Conservation (phyloP, 2,797 vertebrate genomes). For the Clarias laeviceps region DNA sequence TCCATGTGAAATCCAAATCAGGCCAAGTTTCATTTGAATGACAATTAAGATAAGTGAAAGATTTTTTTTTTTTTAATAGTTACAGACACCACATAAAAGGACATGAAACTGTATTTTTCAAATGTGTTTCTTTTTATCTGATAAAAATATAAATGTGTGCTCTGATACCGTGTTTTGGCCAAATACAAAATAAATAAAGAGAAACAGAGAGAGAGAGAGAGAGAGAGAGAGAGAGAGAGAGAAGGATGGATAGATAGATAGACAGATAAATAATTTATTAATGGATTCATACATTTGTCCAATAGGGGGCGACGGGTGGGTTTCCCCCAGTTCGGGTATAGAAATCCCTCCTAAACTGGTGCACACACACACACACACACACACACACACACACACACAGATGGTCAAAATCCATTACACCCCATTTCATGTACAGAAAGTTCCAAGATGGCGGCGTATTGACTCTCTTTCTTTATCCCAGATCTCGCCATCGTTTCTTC, state of each 20-base stretch:
- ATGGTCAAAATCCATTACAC: background rate
- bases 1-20: too few relatives aligned
- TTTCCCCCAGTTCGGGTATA: slow-evolving; percentile 67
- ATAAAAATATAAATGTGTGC: too few relatives aligned
- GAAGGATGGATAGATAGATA: background rate
- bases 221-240: background rate
- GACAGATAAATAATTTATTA: background rate
- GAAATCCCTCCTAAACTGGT: slow-evolving; percentile 20
- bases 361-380: slow-evolving; percentile 18
- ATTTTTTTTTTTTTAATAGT: too few relatives aligned
- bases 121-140: too few relatives aligned
- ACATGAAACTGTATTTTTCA: too few relatives aligned
- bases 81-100: too few relatives aligned
- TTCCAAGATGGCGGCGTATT: background rate
- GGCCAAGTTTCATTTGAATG: too few relatives aligned
- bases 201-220: background rate
- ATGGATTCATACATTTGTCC: slow-evolving; percentile 50
- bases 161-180: too few relatives aligned
- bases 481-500: background rate
- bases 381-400: slow-evolving; percentile 10
- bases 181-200: background rate
- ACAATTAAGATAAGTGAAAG: too few relatives aligned
- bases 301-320: slow-evolving; percentile 80
- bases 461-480: background rate
- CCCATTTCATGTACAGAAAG: background rate